Percentiles rank a stretch among this genome's conserved stretches.
Conservation (phyloP, 2,797 vertebrate genomes). For the Caiman crocodilus region DNA sequence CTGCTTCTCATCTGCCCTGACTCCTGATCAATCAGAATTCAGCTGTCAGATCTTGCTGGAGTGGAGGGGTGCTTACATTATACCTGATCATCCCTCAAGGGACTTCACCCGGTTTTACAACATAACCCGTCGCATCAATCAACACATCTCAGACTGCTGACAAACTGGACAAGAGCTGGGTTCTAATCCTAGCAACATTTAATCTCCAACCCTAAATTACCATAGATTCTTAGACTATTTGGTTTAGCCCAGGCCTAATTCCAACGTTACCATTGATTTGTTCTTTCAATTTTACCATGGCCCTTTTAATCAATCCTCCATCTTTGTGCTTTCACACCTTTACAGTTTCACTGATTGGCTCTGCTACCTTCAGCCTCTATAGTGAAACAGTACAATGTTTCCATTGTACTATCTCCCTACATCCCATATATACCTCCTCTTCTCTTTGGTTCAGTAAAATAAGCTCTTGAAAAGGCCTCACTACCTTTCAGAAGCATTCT, state of each 20-base stretch:
- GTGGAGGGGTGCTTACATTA: not conserved
- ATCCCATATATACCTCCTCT: slow-evolving; percentile 69
- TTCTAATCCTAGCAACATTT: not conserved
- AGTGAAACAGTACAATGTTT: slow-evolving; percentile 57
- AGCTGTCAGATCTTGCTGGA: rapidly evolving
- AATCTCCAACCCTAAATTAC: not conserved
- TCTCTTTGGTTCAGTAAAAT: slow-evolving; percentile 70
- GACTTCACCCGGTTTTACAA: not conserved
- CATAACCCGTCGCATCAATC: not conserved
- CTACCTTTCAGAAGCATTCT: slow-evolving; percentile 36
- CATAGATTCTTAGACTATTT: slow-evolving; percentile 10
- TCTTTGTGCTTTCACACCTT: slow-evolving; percentile 75
- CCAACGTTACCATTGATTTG: slow-evolving; percentile 69
- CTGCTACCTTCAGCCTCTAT: slow-evolving; percentile 67
- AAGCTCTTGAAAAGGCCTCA: slow-evolving; percentile 58
- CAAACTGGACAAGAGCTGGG: not conserved
- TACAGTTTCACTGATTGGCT: slow-evolving; percentile 70
- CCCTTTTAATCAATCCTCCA: slow-evolving; percentile 74
- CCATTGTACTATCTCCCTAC: slow-evolving; percentile 51
- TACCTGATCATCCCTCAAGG: not conserved
- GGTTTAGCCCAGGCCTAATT: slow-evolving; percentile 62
- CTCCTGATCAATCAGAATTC: not conserved
- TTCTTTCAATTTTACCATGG: slow-evolving; percentile 41
- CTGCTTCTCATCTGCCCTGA: rapidly evolving
- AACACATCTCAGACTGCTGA: not conserved